Evolutionary conservation across 2,113 vertebrate species (phyloP).

Genomic region (Daubentonia madagascariensis): DNA sequence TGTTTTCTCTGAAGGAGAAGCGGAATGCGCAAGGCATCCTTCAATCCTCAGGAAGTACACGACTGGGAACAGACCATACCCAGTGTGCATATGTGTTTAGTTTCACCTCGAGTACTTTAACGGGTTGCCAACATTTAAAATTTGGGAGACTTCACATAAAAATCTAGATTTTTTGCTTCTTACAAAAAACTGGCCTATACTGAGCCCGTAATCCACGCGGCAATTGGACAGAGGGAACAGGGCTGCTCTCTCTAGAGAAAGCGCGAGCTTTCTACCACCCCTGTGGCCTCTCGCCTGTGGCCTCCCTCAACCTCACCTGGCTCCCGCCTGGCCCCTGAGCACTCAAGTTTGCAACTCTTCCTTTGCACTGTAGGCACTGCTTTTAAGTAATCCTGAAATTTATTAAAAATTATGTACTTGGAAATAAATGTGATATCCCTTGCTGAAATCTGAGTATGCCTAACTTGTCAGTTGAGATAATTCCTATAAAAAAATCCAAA

Average conservation of each 20-base stretch:
- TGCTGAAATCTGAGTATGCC: not conserved
- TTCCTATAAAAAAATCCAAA: not conserved
- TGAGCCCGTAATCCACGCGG: not conserved
- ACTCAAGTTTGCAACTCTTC: not conserved
- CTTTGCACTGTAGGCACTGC: not conserved
- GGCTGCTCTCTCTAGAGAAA: not conserved
- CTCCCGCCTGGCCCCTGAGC: not conserved
- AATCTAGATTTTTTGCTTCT: not conserved
- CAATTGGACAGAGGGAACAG: fast-evolving
- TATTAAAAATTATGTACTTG: not conserved
- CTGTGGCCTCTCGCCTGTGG: not conserved
- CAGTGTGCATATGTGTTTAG: not conserved
- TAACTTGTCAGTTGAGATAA: not conserved
- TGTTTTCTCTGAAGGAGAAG: not conserved
- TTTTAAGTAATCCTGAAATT: not conserved
- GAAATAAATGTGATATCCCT: not conserved
- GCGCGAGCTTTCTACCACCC: fast-evolving
- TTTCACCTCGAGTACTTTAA: not conserved
- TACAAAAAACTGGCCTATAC: not conserved
- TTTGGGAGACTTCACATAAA: not conserved
- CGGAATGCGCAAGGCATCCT: fast-evolving
- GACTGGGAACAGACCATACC: not conserved
- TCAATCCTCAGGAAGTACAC: fast-evolving
- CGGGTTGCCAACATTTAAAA: not conserved
- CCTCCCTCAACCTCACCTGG: not conserved